These are phyloP conservation scores for Philereme transversata DNA, from an alignment of 2,888 invertebrate genomes.

Conservation along the genomic window DNA sequence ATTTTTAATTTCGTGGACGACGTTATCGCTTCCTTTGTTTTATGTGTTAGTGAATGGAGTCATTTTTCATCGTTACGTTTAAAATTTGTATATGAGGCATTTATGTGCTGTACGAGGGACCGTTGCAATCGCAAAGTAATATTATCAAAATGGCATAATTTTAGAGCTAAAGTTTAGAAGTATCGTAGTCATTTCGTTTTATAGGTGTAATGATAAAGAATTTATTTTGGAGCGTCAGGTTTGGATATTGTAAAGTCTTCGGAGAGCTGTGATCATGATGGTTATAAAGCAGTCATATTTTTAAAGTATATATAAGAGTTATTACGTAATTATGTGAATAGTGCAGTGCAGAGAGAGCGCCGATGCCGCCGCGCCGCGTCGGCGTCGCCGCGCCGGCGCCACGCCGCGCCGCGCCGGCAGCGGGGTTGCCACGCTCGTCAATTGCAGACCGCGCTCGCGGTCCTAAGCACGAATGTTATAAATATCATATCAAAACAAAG, in stretches of 20 bases:
- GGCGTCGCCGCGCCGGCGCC: neutral
- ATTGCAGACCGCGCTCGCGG: conserved; percentile 7
- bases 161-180: conserved; percentile 80
- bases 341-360: conserved; percentile 55
- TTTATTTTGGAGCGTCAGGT: conserved; percentile 82
- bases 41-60: conserved; percentile 57
- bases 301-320: conserved; percentile 82
- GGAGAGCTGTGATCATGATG: conserved; percentile 83
- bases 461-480: conserved; percentile 53
- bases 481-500: conserved; percentile 80
- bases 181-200: conserved; percentile 83
- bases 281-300: conserved; percentile 84
- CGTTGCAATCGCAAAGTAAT: conserved; percentile 84
- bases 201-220: conserved; percentile 82
- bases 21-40: conserved; percentile 68
- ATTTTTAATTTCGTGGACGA: conserved; percentile 65
- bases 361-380: conserved; percentile 26
- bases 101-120: conserved; percentile 82
- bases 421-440: conserved; percentile 4
- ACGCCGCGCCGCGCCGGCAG: neutral
- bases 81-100: conserved; percentile 80
- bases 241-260: conserved; percentile 80
- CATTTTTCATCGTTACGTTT: conserved; percentile 73
- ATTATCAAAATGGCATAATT: conserved; percentile 84
- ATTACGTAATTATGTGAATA: conserved; percentile 73